Conservation (phyloP, 2,797 vertebrate genomes). For the Pseudochromis fuscus region DNA sequence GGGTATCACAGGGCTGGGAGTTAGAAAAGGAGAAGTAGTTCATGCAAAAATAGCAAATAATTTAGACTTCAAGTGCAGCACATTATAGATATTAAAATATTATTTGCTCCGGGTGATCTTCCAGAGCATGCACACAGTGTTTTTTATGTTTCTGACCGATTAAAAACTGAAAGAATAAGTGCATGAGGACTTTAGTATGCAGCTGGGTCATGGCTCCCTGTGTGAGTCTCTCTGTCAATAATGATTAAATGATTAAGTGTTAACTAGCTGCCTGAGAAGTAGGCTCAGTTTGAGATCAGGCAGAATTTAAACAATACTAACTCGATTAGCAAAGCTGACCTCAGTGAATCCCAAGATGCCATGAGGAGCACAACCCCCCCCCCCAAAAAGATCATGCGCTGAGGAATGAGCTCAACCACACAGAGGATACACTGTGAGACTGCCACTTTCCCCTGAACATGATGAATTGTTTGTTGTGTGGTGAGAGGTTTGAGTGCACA, state of each 20-base stretch:
- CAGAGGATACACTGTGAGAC: constrained; percentile 23
- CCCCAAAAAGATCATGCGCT: constrained; percentile 30
- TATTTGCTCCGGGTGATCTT: constrained; percentile 20
- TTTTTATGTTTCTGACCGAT: constrained; percentile 17
- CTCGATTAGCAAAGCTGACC: constrained; percentile 42
- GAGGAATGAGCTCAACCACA: constrained; percentile 22
- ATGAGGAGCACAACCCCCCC: constrained; percentile 25
- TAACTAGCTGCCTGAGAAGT: constrained; percentile 32
- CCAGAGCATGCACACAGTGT: neutral
- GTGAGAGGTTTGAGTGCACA: constrained; percentile 9
- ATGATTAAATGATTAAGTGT: constrained; percentile 43
- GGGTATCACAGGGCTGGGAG: constrained; percentile 29
- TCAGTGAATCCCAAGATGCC: constrained; percentile 11
- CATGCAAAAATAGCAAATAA: constrained; percentile 32
- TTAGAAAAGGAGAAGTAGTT: constrained; percentile 37
- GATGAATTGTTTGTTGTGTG: constrained; percentile 58
- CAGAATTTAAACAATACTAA: constrained; percentile 30
- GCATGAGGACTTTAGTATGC: neutral
- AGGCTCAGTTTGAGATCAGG: constrained; percentile 54
- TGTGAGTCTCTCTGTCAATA: constrained; percentile 15
- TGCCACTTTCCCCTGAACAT: constrained; percentile 30
- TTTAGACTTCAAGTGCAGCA: constrained; percentile 11
- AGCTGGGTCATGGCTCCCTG: neutral
- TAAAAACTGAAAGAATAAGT: constrained; percentile 5
- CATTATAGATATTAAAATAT: constrained; percentile 10